Base-by-base conservation (phyloP, 92 coral and sea anemone species). In the Metridium senile region DNA sequence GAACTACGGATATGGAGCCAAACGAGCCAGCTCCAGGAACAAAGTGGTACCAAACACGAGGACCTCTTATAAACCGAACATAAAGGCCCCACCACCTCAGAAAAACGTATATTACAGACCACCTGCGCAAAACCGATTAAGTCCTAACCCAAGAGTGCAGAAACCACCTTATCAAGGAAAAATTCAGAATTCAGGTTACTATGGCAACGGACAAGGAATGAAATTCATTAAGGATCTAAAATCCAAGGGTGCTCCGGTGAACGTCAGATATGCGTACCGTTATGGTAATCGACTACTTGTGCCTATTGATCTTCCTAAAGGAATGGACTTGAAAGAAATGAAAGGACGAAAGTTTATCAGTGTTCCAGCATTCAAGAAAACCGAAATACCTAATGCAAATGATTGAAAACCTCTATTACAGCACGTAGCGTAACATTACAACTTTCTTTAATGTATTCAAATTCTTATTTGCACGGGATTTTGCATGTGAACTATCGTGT, bases 221-320 rank as follows among this genome's bases (percentile, higher is more conserved):
- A 29, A 34, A 58, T 27, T 62, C 11, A 22, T 73, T 18, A 73
- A 58, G 22, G 78, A 73, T 30, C 19, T 73, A 23, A 58, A 73
- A 33, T 35, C 73, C 67, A 33, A 66, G 23, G 74, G 66, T 1
- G 67, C 70, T 16, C 82, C 82, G 20, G 45, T 77, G 62, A 65
- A 56, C 56, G 51, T 77, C 57, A 68, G 51, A 53, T 68, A 64
- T 68, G 82, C 82, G 35, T 77, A 77, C 51, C 82, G 82, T 72
- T 77, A 77, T 66, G 82, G 82, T 20, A 33, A 77, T 66, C 69
- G 74, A 34, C 82, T 77, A 3, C 82, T 77, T 56, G 74, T 77
- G 2, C 82, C 82, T 22, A 53, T 77, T 23, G 74, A 66, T 51
- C 49, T 77, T 9, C 73, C 66, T 19, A 56, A 29, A 31, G 31